Percentiles rank a stretch among this genome's conserved stretches.
These are phyloP conservation scores for Parnassius apollo DNA, from an alignment of 2,888 invertebrate genomes.

Conservation along the genomic window DNA sequence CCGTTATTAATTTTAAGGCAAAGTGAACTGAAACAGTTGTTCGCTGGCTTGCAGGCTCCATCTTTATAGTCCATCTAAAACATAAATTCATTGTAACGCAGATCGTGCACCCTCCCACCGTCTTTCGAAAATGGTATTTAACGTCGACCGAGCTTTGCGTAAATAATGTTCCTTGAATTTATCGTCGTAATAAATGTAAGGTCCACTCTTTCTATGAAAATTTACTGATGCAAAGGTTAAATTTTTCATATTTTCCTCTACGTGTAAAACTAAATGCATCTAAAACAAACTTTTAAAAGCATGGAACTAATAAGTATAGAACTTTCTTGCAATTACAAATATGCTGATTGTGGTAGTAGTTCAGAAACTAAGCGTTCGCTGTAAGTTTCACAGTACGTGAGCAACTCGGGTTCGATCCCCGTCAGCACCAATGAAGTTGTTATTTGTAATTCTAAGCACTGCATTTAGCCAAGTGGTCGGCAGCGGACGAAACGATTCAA, in stretches of 20 bases:
- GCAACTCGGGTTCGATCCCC: no score
- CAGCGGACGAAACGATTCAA: no score
- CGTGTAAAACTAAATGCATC: conserved; percentile 8
- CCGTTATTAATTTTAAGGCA: conserved; percentile 24
- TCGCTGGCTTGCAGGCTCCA: conserved; percentile 30
- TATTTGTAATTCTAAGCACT: no score
- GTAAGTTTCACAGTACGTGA: no score
- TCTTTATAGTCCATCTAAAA: conserved; percentile 50
- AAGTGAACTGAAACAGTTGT: conserved; percentile 21
- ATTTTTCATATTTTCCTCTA: conserved; percentile 35
- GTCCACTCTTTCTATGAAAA: conserved; percentile 75
- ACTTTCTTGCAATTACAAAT: no score
- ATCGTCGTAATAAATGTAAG: conserved; percentile 75
- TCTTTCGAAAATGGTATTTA: conserved; percentile 74
- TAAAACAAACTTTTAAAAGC: neutral
- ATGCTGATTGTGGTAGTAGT: no score
- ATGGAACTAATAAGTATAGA: neutral
- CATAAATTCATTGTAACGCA: conserved; percentile 73
- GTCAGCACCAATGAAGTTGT: no score
- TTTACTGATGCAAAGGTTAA: conserved; percentile 60
- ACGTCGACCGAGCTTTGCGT: conserved; percentile 76
- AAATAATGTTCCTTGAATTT: conserved; percentile 79
- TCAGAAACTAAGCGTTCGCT: no score
- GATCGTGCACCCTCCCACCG: conserved; percentile 60
- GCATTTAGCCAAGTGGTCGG: no score